Evolutionary conservation across 2,888 invertebrate species (phyloP), one percentile per base, ranked within the genome.

Genomic region (Hipparchia semele): DNA sequence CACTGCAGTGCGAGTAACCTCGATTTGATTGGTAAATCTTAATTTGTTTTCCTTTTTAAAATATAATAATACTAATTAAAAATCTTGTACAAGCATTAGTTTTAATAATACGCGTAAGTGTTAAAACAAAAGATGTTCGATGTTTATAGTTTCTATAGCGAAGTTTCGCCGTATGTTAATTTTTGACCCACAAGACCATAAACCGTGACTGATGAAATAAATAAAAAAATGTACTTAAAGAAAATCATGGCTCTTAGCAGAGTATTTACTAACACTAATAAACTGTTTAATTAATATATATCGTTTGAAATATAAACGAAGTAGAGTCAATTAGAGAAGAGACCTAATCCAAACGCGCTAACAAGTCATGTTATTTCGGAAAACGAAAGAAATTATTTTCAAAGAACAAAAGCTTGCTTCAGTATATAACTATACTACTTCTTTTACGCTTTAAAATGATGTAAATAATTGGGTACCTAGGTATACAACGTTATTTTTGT

Each of bases 181-280:
- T 75, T 78, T 80, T 84, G 87, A 80, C 88, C 91, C 81, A 90
- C 75, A 87, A 88, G 81, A 70, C 73, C 85, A 83, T 71, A 71
- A 46, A 86, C 84, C 91, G 89, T 90, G 79, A 83, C 79, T 70
- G 68, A 79, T 71, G 76, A 78, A 79, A 80, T 71, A 65, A 51
- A 73, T 68, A 61, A 59, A 71, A 66, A 67, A 69, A 70, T 61
- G 66, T 75, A 71, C 68, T 23, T 69, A 64, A 71, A 67, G 66
- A 65, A 68, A 46, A 64, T 45, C 60, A 33, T 66, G 66, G 64
- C 33, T 53, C 65, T 65, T 39, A 8, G 23, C 13, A 23, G 3
- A 58, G 2, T 13, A 58, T 9, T 39, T 39, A 39, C 39, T 5
- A 39, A 39, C 1, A 39, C 39, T 39, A 5, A 39, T 39, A 39